These are phyloP conservation scores for Lochmaea crataegi DNA, from an alignment of 2,888 invertebrate genomes.

Conservation along the genomic window DNA sequence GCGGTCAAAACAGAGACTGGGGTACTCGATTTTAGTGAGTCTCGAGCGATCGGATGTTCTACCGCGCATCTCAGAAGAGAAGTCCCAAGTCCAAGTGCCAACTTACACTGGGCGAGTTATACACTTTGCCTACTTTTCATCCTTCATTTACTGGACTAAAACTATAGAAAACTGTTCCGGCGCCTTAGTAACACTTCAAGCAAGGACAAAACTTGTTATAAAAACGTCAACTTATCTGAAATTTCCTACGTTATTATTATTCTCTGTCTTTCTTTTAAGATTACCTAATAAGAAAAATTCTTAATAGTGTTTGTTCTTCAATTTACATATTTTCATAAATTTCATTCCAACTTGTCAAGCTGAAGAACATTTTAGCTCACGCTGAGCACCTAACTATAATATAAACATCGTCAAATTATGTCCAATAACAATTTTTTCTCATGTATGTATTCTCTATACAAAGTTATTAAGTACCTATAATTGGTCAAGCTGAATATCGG, in stretches of 20 bases:
- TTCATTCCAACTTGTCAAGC: conserved; percentile 12
- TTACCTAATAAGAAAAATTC: conserved; percentile 4
- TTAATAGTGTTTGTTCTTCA: conserved; percentile 15
- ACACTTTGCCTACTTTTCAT: too few species aligned
- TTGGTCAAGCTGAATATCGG: conserved; percentile 1
- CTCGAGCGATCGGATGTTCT: too few species aligned
- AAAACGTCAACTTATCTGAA: neutral
- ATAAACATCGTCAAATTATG: conserved; percentile 25
- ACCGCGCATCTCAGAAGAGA: too few species aligned
- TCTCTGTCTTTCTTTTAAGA: conserved; percentile 4
- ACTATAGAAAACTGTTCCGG: neutral
- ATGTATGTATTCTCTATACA: conserved; percentile 10
- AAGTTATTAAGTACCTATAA: conserved; percentile 19
- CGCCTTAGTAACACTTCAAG: neutral
- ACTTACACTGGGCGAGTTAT: too few species aligned
- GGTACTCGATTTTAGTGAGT: too few species aligned
- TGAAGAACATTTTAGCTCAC: conserved; percentile 15
- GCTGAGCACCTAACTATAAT: conserved; percentile 25
- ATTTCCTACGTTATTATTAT: neutral
- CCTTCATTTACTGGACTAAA: too few species aligned
- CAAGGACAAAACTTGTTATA: neutral
- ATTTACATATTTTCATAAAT: conserved; percentile 27
- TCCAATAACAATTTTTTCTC: conserved; percentile 16
- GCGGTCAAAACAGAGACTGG: too few species aligned
- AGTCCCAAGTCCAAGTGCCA: too few species aligned